A percentile compares a stretch with the other conserved stretches of the same genome.
phyloP scores from a whole-genome alignment of 2,797 vertebrate genomes.

The Lacerta bilineata region DNA sequence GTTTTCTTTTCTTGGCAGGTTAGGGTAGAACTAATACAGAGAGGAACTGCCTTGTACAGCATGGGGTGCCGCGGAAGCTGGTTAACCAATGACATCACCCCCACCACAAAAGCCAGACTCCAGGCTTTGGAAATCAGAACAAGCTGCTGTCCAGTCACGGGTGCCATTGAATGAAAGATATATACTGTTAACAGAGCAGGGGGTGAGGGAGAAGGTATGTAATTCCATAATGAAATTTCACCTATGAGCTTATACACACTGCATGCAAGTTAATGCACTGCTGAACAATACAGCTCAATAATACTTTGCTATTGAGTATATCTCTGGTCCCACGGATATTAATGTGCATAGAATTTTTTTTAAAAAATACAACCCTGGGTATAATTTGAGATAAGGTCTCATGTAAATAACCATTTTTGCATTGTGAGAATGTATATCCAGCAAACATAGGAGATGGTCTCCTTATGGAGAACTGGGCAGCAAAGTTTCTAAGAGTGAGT shows the following conservation, averaged over 20 bases:
- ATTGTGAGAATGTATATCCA: neutral
- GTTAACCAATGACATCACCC: conserved; percentile 40
- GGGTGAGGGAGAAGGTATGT: neutral
- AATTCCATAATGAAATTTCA: conserved; percentile 44
- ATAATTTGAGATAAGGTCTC: neutral
- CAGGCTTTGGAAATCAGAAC: conserved; percentile 46
- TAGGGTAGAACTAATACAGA: conserved; percentile 59
- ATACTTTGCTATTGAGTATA: conserved; percentile 47
- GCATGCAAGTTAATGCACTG: conserved; percentile 40
- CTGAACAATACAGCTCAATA: conserved; percentile 17
- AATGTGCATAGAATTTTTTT: too few species aligned
- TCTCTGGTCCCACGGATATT: too few species aligned
- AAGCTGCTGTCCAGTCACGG: conserved; percentile 34
- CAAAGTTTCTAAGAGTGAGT: neutral
- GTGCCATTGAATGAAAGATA: conserved; percentile 7
- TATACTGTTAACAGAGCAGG: conserved; percentile 23
- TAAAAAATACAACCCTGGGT: neutral
- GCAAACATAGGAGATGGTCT: neutral
- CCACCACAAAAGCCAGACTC: conserved; percentile 16
- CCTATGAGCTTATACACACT: conserved; percentile 13
- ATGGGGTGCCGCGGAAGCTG: neutral
- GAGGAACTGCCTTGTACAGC: conserved; percentile 52
- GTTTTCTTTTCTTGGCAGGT: conserved; percentile 68
- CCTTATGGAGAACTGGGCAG: neutral
- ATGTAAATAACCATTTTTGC: neutral